These are phyloP conservation scores for Delphinus delphis DNA, from an alignment of 2,113 vertebrate genomes.

Conservation along the genomic window DNA sequence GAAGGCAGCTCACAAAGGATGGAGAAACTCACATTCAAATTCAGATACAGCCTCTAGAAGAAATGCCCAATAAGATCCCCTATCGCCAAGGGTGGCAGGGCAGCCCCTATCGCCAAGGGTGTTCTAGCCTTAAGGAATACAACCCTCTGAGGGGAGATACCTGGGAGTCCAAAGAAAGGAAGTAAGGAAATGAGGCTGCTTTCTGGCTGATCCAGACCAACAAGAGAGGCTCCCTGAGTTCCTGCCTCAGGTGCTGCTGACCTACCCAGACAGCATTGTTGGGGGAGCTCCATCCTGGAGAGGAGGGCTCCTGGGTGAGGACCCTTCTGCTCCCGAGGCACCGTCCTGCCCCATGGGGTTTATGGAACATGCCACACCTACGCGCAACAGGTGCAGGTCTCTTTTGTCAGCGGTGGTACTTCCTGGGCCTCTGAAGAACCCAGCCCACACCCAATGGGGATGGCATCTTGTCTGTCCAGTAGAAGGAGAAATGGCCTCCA, in stretches of 20 bases:
- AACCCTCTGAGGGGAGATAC: neutral
- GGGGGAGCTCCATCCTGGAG: fast-evolving
- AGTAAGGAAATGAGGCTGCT: neutral
- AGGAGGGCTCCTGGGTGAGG: neutral
- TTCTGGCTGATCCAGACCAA: neutral
- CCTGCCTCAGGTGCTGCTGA: neutral
- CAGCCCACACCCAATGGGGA: fast-evolving
- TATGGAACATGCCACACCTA: neutral
- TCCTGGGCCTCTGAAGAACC: neutral
- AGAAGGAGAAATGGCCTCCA: neutral
- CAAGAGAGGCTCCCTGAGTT: neutral
- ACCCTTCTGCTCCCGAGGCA: neutral
- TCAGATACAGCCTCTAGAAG: neutral
- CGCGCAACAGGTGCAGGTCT: neutral
- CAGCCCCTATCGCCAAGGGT: neutral
- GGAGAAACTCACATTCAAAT: neutral
- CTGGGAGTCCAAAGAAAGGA: neutral
- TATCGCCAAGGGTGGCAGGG: neutral
- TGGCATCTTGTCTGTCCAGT: neutral
- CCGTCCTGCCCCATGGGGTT: too few relatives aligned
- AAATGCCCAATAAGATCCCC: neutral
- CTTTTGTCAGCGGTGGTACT: neutral
- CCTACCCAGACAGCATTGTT: neutral
- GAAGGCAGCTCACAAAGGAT: neutral
- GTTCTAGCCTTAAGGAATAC: neutral